phyloP scores from a whole-genome alignment of 1,140 invertebrate genomes.

The Mercenaria mercenaria region DNA sequence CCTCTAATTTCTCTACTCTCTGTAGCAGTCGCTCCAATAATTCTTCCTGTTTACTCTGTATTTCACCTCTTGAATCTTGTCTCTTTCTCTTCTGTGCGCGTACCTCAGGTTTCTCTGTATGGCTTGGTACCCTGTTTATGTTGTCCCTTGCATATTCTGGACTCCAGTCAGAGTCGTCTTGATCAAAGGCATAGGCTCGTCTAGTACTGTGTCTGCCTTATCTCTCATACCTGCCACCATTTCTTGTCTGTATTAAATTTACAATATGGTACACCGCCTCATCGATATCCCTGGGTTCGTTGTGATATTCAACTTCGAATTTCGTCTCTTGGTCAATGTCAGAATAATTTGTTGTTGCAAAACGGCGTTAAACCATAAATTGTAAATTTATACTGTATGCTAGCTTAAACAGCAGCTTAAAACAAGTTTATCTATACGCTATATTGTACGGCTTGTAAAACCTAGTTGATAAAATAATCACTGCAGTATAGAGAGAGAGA shows the following conservation, averaged over 20 bases:
- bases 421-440: too few relatives aligned
- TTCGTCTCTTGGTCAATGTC: background rate
- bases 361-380: too few relatives aligned
- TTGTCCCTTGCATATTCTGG: background rate
- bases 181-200: background rate
- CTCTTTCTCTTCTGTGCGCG: background rate
- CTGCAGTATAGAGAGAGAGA: too few relatives aligned
- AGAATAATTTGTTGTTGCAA: too few relatives aligned
- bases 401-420: too few relatives aligned
- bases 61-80: background rate
- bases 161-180: background rate
- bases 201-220: background rate
- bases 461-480: too few relatives aligned
- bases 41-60: background rate
- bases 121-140: background rate
- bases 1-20: background rate
- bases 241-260: background rate
- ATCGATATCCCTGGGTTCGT: background rate
- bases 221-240: background rate
- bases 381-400: too few relatives aligned
- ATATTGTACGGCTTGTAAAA: too few relatives aligned
- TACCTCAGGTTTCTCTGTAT: background rate
- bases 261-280: slow-evolving; percentile 27
- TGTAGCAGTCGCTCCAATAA: background rate
- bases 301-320: too few relatives aligned